These are phyloP conservation scores for Ceryle rudis DNA, from an alignment of 2,797 vertebrate species.

Conservation along the genomic window DNA sequence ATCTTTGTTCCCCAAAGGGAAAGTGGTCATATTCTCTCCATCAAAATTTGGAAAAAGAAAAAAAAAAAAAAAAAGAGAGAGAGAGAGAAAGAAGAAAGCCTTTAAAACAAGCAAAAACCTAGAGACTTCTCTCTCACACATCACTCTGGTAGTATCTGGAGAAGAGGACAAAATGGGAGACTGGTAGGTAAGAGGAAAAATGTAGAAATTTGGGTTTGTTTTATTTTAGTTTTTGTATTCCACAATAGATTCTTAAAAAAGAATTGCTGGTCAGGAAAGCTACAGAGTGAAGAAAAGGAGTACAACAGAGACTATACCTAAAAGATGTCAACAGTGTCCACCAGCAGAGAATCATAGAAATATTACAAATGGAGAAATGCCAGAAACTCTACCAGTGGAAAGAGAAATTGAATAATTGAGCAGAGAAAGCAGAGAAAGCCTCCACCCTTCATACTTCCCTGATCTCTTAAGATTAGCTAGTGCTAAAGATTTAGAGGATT, in stretches of 20 bases:
- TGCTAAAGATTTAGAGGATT: not conserved
- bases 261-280: not conserved
- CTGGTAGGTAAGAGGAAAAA: not conserved
- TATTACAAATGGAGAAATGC: not conserved
- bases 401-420: not conserved
- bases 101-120: not conserved
- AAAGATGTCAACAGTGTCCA: not conserved
- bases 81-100: not conserved
- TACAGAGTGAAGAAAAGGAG: not conserved
- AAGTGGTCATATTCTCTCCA: accelerated
- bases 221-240: not conserved
- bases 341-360: not conserved
- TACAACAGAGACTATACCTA: not conserved
- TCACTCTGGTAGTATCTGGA: not conserved
- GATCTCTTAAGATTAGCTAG: not conserved
- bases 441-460: not conserved
- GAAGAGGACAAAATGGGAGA: not conserved
- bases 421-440: not conserved
- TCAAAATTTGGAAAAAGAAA: not conserved
- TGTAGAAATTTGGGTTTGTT: not conserved
- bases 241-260: not conserved
- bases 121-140: not conserved
- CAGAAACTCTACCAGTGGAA: not conserved
- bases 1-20: not conserved
- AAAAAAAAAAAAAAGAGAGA: accelerated